Base-by-base conservation (phyloP, 2,888 invertebrate species). In the Eugnorisma glareosa region DNA sequence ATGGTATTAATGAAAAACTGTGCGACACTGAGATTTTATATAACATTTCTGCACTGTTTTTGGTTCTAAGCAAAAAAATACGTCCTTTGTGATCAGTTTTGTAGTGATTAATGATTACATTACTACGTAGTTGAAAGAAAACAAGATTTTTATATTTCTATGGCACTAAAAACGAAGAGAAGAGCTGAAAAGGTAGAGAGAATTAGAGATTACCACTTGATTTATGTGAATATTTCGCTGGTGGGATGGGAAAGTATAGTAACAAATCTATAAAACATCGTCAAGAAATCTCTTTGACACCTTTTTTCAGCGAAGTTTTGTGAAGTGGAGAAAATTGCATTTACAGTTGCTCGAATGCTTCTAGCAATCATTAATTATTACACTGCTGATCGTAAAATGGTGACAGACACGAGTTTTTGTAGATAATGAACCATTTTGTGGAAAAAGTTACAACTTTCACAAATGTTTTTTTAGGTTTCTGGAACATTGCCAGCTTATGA, bases 401-500 rank as follows among this genome's bases (percentile, higher is more conserved):
- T 45, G 24, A 45, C 5, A 40, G 43, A 18, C 8, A 45, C 1
- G 21, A 2, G 1, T n/a, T 81, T 81, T 63, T 54, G 54, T 63
- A 51, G 10, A 15, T 10, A 63, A 57, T 45, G 0, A 43, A 35
- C 28, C 3, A n/a, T 43, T 40, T 74, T 48, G 40, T 67, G 24
- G 63, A 43, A 21, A 57, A 59, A 64, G 24, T 77, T 3, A 74
- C 57, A 73, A 63, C n/a, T 66, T 68, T 83, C 18, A 40, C 54
- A 66, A 59, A 48, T 63, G 10, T 73, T 70, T 79, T 68, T 68
- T 74, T 66, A 13, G 64, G 67, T 69, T 67, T 4, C 66, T 86
- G 71, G 76, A 67, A 73, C 37, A 15, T 67, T 75, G 76, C 70
- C 74, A 82, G 63, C 18, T 67, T 61, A 48, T 69, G 8, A 45